Conservation (phyloP, 35 echinoderm and acorn worm genomes). For the Antedon bifida region DNA sequence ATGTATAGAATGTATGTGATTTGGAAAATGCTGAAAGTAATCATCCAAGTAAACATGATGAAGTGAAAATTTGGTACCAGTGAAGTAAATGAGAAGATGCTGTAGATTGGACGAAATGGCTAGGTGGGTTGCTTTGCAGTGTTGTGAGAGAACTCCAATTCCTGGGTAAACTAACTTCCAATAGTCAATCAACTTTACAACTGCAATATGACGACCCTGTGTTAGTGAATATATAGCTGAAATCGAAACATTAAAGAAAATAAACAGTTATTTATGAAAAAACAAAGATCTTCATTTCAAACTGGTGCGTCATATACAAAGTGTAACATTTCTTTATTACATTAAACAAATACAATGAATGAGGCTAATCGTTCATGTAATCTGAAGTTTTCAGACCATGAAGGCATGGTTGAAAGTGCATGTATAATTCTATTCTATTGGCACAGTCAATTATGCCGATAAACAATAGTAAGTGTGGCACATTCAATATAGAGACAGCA, state of each 20-base stretch:
- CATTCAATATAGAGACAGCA: too few species aligned
- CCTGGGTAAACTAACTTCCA: conserved; percentile 17
- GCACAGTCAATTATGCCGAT: too few species aligned
- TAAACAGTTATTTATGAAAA: background rate
- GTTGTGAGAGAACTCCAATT: conserved; percentile 3
- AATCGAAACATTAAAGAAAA: background rate
- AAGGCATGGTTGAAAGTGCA: too few species aligned
- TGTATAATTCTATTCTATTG: too few species aligned
- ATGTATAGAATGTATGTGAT: conserved; percentile 18
- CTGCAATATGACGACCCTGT: background rate
- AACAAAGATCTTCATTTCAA: too few species aligned
- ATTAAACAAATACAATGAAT: too few species aligned
- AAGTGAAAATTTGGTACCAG: conserved; percentile 26
- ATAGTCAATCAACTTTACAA: background rate
- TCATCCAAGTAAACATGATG: conserved; percentile 48
- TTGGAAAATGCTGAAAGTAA: conserved; percentile 43
- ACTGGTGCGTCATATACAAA: too few species aligned
- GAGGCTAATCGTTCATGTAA: too few species aligned
- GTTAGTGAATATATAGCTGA: background rate
- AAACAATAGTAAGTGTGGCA: too few species aligned
- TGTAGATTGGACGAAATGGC: conserved; percentile 33
- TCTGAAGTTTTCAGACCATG: too few species aligned
- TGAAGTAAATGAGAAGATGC: conserved; percentile 27
- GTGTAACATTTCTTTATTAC: too few species aligned
- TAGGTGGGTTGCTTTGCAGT: conserved; percentile 5